Percentiles rank a stretch among this genome's conserved stretches.
Evolutionary conservation across 1,140 invertebrate species (phyloP).

Genomic region (Psilanteris sp.): DNA sequence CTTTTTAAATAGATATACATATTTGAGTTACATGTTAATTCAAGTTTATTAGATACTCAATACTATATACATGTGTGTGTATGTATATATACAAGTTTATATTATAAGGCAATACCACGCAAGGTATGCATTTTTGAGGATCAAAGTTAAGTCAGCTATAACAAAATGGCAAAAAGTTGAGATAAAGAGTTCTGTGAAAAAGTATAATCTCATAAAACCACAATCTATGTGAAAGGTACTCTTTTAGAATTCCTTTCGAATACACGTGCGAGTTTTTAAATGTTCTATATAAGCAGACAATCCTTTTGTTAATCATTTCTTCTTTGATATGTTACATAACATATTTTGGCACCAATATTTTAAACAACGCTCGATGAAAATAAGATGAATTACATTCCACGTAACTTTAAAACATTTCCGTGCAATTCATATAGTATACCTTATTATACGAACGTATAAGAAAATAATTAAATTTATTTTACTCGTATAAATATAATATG

Average conservation of each 20-base stretch:
- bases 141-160: conserved; percentile 67
- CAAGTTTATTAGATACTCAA: not conserved
- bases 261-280: conserved; percentile 31
- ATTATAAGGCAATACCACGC: conserved; percentile 24
- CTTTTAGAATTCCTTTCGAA: conserved; percentile 53
- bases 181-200: conserved; percentile 62
- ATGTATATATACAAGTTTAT: too few species aligned
- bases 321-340: conserved; percentile 18
- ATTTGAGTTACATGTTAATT: too few species aligned
- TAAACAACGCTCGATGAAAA: too few species aligned
- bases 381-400: too few species aligned
- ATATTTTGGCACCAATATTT: conserved; percentile 12
- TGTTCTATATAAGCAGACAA: conserved; percentile 33
- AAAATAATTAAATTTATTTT: too few species aligned
- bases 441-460: too few species aligned
- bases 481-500: not conserved
- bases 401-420: too few species aligned
- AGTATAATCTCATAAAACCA: conserved; percentile 70
- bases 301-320: conserved; percentile 65
- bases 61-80: too few species aligned
- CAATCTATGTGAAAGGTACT: conserved; percentile 69
- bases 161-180: conserved; percentile 68
- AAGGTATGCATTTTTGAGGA: conserved; percentile 23
- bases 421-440: too few species aligned
- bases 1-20: too few species aligned